Evolutionary conservation across 2,888 invertebrate genomes (phyloP), one percentile per base, ranked within the genome.

Genomic region (Synergus gifuensis): DNA sequence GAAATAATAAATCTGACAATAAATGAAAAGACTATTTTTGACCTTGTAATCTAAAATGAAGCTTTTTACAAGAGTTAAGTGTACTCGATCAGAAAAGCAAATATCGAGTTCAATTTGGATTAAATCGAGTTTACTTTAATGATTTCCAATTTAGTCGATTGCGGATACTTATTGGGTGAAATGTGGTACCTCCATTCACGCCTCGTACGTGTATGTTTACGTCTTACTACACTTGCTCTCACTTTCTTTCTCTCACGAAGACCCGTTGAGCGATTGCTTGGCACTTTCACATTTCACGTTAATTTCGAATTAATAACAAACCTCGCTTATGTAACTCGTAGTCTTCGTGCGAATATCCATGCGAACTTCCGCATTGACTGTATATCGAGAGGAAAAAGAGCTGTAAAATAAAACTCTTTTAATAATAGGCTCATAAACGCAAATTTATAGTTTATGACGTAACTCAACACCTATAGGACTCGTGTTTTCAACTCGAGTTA

Each of bases 201-300:
- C 77, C 81, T 73, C 76, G 79, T 76, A 80, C 63, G 73, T 49
- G 63, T 60, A 78, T 80, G 80, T 84, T 81, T 78, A 77, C 81
- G 73, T 82, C 80, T 79, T 79, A 73, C 36, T 78, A 73, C 67
- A 73, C 81, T 84, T 81, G 86, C 86, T 85, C 88, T 88, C 88
- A 88, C 88, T 88, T 88, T 88, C 88, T 88, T 85, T 82, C 86
- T 86, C 86, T 83, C 82, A 78, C 85, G 81, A 69, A 77, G 73
- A n/a, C 73, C 14, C 22, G 60, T 60, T 73, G 54, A 73, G 54
- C 73, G 49, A 73, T 73, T 73, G 73, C 73, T 73, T 73, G 82
- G 78, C 78, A 89, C 90, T 90, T 90, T 90, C 90, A 89, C 90
- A 87, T 89, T 88, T 89, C 86, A 82, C 85, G 86, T 88, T 89